These are phyloP conservation scores for Eremobia ochroleuca DNA, from an alignment of 2,888 invertebrate species.

Conservation along the genomic window DNA sequence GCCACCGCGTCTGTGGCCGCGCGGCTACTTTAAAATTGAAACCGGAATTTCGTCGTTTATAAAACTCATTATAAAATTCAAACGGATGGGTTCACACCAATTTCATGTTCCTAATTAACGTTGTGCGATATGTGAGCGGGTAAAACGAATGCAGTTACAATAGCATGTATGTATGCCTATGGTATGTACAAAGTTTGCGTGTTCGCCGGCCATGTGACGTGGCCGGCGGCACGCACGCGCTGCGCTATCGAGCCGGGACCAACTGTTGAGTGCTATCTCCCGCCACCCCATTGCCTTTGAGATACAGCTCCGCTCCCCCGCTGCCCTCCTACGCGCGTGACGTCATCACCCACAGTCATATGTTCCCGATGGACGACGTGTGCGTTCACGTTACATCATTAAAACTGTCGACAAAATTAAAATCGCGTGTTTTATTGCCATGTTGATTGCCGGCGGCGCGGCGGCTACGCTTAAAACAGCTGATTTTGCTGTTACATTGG, in stretches of 20 bases:
- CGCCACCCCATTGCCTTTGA: conserved; percentile 69
- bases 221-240: conserved; percentile 84
- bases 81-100: conserved; percentile 68
- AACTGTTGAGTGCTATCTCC: conserved; percentile 87
- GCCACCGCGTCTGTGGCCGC: conserved; percentile 37
- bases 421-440: conserved; percentile 63
- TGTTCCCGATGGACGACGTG: conserved; percentile 68
- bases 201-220: conserved; percentile 80
- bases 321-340: conserved; percentile 76
- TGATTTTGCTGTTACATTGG: conserved; percentile 35
- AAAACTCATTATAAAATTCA: conserved; percentile 72
- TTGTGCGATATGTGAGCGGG: conserved; percentile 50
- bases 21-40: conserved; percentile 65
- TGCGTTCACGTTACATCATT: conserved; percentile 73
- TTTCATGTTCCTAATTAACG: conserved; percentile 76
- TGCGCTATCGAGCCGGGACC: conserved; percentile 86
- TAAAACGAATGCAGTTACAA: conserved; percentile 58
- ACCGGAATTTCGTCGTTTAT: conserved; percentile 72
- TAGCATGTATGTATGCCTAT: conserved; percentile 12
- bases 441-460: conserved; percentile 43
- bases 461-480: conserved; percentile 34
- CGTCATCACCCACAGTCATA: conserved; percentile 81
- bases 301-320: conserved; percentile 68
- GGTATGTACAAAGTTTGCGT: conserved; percentile 65
- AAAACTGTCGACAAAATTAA: conserved; percentile 72